Evolutionary conservation across 2,797 vertebrate species (phyloP), one percentile per base, ranked within the genome.

Genomic region (Gymnopithys bicolor): DNA sequence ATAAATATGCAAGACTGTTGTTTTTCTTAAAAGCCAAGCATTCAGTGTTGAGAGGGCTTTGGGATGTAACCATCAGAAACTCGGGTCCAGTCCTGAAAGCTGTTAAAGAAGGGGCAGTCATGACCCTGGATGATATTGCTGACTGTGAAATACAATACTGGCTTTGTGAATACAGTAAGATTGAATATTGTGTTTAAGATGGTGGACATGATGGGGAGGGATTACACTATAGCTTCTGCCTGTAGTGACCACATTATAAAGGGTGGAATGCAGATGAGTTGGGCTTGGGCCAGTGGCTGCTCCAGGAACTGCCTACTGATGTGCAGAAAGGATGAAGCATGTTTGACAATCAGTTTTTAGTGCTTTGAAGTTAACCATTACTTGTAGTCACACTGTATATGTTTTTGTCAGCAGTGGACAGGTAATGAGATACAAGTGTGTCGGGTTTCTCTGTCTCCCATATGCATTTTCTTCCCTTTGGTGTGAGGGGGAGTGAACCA

Each of bases 291-390:
- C 69, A 86, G 52, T 75, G 82, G 33, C 51, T 78, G 55, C 48
- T 86, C 73, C 73, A 82, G 58, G 15, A 91, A 56, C 67, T 92
- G 58, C 73, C 45, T 76, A 41, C 69, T 94, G 79, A 86, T 76
- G 82, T 90, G 89, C 69, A 77, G 86, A 94, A 93, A 94, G 45
- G 37, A 94, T 56, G 49, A 55, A 22, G 69, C 76, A 86, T 78
- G 69, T 91, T 84, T 16, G 2, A 87, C 79, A 88, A 70, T 82
- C 76, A 56, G 48, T 43, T 93, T 95, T 89, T 51, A 90, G 55
- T 84, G 59, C 91, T 95, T 94, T 95, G 85, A 93, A 93, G 84
- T 91, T 94, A 89, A 85, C 87, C 73, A 89, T 94, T 83, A 85
- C 75, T 87, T 84, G 71, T 58, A 94, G 74, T 73, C 94, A 82